Evolutionary conservation across 2,797 vertebrate genomes (phyloP).

Genomic region (Oreochromis grahami): DNA sequence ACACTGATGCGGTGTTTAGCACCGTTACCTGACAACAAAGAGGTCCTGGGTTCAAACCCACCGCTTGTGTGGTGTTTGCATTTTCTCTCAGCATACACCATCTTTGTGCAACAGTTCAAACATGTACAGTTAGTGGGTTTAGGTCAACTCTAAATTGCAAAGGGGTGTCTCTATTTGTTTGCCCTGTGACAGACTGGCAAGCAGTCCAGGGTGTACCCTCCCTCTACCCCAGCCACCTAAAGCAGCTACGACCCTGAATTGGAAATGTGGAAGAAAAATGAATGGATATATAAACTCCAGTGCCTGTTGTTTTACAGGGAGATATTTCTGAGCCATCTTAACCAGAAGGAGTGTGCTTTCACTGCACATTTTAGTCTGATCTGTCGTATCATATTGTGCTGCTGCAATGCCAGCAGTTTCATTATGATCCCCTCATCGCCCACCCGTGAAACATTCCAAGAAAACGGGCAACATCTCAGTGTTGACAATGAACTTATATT

Average conservation of each 20-base stretch:
- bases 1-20: fast-evolving
- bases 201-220: not conserved
- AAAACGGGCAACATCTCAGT: too few relatives aligned
- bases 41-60: not conserved
- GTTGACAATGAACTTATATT: not conserved
- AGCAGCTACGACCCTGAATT: not conserved
- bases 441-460: not conserved
- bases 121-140: not conserved
- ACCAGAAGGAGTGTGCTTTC: not conserved
- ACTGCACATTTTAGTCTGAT: not conserved
- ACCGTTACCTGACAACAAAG: not conserved
- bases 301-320: not conserved
- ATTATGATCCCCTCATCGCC: not conserved
- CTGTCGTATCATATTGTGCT: too few relatives aligned
- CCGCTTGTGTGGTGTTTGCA: not conserved
- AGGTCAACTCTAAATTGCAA: not conserved
- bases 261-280: too few relatives aligned
- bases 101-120: not conserved
- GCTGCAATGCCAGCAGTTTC: not conserved
- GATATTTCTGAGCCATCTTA: not conserved
- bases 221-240: not conserved
- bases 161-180: not conserved
- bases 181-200: not conserved
- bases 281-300: not conserved
- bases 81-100: not conserved